These are phyloP conservation scores for Linnaemya tessellans DNA, from an alignment of 2,888 invertebrate species.

Conservation along the genomic window DNA sequence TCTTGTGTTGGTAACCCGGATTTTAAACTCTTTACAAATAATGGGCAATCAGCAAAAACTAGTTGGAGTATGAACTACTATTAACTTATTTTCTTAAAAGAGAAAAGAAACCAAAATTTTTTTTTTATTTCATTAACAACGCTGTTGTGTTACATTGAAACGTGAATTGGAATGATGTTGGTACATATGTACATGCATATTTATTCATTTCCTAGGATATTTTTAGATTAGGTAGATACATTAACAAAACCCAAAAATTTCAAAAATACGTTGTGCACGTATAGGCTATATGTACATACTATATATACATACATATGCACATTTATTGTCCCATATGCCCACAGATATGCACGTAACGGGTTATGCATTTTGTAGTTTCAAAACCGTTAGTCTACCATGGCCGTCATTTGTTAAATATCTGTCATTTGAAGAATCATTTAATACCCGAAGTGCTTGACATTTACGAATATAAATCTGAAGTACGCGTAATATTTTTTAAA, in stretches of 20 bases:
- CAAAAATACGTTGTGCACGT: neutral
- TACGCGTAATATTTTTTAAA: too few species aligned
- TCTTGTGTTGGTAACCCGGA: conserved; percentile 78
- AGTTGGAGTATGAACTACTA: conserved; percentile 69
- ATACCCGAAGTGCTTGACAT: too few species aligned
- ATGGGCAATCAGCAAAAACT: conserved; percentile 79
- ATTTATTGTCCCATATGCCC: conserved; percentile 4
- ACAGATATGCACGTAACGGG: too few species aligned
- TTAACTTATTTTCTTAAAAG: conserved; percentile 29
- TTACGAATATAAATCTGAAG: too few species aligned
- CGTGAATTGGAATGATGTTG: conserved; percentile 7
- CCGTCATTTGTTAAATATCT: too few species aligned
- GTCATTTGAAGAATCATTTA: too few species aligned
- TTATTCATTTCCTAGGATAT: conserved; percentile 9
- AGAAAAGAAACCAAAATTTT: conserved; percentile 1
- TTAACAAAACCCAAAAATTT: conserved; percentile 4
- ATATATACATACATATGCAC: neutral
- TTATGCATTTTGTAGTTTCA: too few species aligned
- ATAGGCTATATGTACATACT: too few species aligned
- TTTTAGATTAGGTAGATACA: conserved; percentile 18
- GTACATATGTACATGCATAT: too few species aligned
- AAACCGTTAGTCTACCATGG: too few species aligned
- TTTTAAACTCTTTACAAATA: conserved; percentile 80
- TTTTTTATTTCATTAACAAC: conserved; percentile 1
- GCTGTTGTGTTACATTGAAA: conserved; percentile 15